Conservation (phyloP, 2,797 vertebrate species). For the Eremophila alpestris region DNA sequence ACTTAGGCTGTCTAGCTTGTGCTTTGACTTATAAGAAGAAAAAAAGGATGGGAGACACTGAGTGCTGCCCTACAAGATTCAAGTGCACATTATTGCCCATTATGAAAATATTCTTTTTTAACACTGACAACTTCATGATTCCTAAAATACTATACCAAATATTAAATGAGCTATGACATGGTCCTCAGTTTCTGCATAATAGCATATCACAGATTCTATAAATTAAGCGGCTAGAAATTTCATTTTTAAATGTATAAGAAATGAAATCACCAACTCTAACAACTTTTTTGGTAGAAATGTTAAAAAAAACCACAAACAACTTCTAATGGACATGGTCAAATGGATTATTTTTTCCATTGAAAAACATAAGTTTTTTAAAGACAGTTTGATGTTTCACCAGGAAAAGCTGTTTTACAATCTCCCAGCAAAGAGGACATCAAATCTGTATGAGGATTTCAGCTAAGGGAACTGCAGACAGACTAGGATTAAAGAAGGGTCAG, state of each 20-base stretch:
- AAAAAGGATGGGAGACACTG: fast-evolving
- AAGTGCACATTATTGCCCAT: neutral
- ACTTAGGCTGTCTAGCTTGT: neutral
- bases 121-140: neutral
- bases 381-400: neutral
- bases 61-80: neutral
- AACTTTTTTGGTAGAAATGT: neutral
- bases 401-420: neutral
- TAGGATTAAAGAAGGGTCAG: neutral
- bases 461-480: neutral
- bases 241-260: neutral
- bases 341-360: neutral
- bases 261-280: neutral
- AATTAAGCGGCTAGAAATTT: neutral
- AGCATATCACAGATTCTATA: neutral
- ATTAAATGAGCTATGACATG: neutral
- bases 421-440: neutral
- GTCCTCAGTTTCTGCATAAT: neutral
- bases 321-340: neutral
- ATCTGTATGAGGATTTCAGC: neutral
- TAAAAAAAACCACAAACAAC: neutral
- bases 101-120: neutral
- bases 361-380: neutral
- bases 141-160: neutral
- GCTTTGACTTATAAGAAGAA: neutral